Conservation (phyloP, 2,888 invertebrate genomes). For the Lucinisca nassula region DNA sequence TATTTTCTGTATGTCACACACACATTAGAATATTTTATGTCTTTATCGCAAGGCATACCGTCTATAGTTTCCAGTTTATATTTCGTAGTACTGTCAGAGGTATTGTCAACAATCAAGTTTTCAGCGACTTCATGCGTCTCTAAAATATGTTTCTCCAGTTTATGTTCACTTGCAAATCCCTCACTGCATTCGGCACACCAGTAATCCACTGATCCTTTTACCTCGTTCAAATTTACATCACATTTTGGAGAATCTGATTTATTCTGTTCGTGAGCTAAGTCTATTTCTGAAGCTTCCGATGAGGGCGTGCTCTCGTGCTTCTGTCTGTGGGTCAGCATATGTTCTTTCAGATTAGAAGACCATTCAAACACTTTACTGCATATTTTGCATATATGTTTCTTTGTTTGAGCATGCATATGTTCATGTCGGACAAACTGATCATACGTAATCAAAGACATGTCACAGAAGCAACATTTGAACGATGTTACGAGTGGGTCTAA, state of each 20-base stretch:
- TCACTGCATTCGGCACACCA: conserved; percentile 82
- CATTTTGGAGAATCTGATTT: not conserved
- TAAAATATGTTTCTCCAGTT: conserved; percentile 75
- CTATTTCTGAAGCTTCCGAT: not conserved
- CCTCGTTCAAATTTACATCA: not conserved
- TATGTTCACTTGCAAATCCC: conserved; percentile 76
- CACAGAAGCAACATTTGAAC: conserved; percentile 81
- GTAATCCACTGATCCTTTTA: conserved; percentile 61
- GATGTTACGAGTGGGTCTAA: conserved; percentile 67
- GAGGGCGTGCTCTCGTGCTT: conserved; percentile 4
- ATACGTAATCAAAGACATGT: conserved; percentile 69
- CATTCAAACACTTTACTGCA: conserved; percentile 77
- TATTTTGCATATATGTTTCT: conserved; percentile 70
- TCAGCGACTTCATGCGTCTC: conserved; percentile 69
- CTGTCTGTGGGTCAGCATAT: conserved; percentile 71
- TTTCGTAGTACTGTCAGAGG: no score
- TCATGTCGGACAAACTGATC: conserved; percentile 81
- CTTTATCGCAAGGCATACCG: no score
- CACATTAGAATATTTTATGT: no score
- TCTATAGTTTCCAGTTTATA: no score
- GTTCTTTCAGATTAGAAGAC: conserved; percentile 75
- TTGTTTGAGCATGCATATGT: conserved; percentile 78
- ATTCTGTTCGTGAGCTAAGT: not conserved
- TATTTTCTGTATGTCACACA: no score
- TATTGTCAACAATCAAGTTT: not conserved